Evolutionary conservation across 2,113 vertebrate genomes (phyloP), one percentile per base, ranked within the genome.

Genomic region (Cygnus buccinator): DNA sequence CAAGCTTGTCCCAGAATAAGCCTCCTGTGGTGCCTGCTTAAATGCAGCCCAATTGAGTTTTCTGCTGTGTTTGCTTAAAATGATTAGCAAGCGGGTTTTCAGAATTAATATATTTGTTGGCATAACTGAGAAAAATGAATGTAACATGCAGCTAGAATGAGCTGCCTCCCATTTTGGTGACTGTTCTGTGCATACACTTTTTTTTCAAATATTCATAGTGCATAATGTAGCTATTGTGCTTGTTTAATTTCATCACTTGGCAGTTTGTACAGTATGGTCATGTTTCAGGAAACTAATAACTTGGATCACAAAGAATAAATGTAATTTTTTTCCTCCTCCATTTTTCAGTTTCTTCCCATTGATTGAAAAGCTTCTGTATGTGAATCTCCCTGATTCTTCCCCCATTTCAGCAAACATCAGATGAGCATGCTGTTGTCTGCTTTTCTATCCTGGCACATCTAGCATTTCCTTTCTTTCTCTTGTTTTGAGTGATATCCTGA

Each of bases 41-140:
- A 71, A 63, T 77, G 61, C 22, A 89, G 54, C 54, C 41, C 89
- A 87, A 41, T 1, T 44, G 62, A 84, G 46, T 89, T 92, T 93
- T 65, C 76, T 68, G 9, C 62, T 37, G 19, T 68, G 86, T 78
- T 89, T 72, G 62, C 58, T 66, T 87, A 62, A 87, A 89, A 54
- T 75, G 14, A 93, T 92, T 79, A 94, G 61, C 54, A 84, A 82
- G 80, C 54, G 79, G 28, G 4, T 89, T 89, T 94, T 71, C 39
- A 52, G 29, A 67, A 78, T 75, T 39, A 72, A 82, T 89, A 6
- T 57, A 19, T 86, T 68, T 94, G 52, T 66, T 84, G 35, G 48
- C 8, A 78, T 87, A 55, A 41, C 39, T 57, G 59, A 72, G 70
- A 52, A 70, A 84, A 91, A 85, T 1, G 2, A 83, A 50, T 44